A percentile compares a stretch with the other conserved stretches of the same genome.
These are phyloP conservation scores for Syngnathus rostellatus DNA, from an alignment of 2,797 vertebrate genomes.

Conservation along the genomic window DNA sequence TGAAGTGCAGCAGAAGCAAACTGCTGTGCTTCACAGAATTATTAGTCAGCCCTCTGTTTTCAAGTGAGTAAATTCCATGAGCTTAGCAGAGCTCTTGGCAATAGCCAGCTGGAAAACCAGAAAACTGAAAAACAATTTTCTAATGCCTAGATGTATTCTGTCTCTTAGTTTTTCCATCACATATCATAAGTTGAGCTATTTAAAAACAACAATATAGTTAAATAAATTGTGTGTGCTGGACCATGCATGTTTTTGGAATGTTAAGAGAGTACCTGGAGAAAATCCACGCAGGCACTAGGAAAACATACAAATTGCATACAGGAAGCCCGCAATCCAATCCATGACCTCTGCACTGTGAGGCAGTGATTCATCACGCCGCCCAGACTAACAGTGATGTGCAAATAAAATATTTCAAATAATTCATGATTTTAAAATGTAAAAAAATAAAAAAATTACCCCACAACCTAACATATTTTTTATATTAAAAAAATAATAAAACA, in stretches of 20 bases:
- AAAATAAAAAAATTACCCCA: too few species aligned
- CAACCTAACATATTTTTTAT: neutral
- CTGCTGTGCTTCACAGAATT: slow-evolving; percentile 13
- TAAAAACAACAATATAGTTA: neutral
- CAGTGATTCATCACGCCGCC: too few species aligned
- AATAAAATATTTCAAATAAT: neutral
- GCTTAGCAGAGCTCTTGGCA: slow-evolving; percentile 40
- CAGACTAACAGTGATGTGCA: too few species aligned
- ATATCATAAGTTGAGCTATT: neutral
- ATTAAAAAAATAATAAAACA: neutral
- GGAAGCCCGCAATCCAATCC: too few species aligned
- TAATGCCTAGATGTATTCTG: slow-evolving; percentile 21
- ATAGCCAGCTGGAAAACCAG: slow-evolving; percentile 43
- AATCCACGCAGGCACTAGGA: too few species aligned
- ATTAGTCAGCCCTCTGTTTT: slow-evolving; percentile 9
- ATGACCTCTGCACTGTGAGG: too few species aligned
- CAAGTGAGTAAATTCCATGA: slow-evolving; percentile 41
- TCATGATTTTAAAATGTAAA: neutral
- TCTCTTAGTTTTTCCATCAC: neutral
- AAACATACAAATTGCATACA: too few species aligned
- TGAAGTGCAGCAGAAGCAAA: slow-evolving; percentile 24
- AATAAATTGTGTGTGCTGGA: neutral
- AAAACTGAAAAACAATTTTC: neutral
- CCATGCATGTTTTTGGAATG: too few species aligned
- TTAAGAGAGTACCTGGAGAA: too few species aligned